Evolutionary conservation across 2,113 vertebrate genomes (phyloP).

Genomic region (Piaya cayana): DNA sequence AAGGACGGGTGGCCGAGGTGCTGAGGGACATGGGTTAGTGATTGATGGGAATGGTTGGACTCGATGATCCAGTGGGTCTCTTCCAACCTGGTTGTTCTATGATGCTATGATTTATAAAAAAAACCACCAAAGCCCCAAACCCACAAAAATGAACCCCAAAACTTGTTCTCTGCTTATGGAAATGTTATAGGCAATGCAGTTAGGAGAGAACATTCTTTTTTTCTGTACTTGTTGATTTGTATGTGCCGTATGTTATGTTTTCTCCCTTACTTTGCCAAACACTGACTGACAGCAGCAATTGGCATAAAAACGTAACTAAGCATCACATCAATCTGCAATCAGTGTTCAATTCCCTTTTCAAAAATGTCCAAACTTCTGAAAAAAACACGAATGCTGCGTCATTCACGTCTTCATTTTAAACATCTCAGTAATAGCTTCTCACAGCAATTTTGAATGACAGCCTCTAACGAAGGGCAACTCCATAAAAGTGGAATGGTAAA

Average conservation of each 20-base stretch:
- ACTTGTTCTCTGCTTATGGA: background rate
- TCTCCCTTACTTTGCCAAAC: background rate
- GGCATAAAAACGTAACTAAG: constrained; percentile 6
- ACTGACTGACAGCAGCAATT: background rate
- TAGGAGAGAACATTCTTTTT: background rate
- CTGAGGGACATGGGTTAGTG: too few species aligned
- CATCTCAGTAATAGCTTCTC: background rate
- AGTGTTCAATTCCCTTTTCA: background rate
- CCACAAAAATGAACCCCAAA: background rate
- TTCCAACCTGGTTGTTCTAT: too few species aligned
- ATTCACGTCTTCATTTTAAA: constrained; percentile 11
- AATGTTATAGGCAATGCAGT: background rate
- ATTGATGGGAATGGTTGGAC: too few species aligned
- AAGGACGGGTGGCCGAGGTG: too few species aligned
- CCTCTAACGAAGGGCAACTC: constrained; percentile 8
- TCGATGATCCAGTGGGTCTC: too few species aligned
- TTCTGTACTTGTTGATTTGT: background rate
- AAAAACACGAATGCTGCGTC: background rate
- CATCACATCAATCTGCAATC: constrained; percentile 1
- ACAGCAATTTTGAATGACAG: constrained; percentile 21
- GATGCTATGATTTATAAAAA: background rate
- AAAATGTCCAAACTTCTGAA: background rate
- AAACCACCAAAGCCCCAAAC: background rate
- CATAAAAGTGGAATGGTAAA: constrained; percentile 10
- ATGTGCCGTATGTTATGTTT: background rate